Conservation (phyloP, 2,797 vertebrate genomes). For the Adelosebastes latens region DNA sequence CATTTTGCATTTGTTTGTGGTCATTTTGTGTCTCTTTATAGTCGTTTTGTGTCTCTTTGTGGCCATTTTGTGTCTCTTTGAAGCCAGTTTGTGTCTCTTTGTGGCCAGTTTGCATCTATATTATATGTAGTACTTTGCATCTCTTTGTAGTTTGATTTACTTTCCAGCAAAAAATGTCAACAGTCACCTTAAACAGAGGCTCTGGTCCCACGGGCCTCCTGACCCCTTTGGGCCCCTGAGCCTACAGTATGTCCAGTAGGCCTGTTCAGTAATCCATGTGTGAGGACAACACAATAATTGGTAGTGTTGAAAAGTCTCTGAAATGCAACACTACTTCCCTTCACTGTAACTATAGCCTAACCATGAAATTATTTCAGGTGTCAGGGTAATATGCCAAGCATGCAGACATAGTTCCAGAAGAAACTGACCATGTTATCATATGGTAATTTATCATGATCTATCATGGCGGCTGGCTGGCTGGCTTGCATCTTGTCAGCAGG, state of each 20-base stretch:
- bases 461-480: constrained; percentile 4
- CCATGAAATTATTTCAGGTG: background rate
- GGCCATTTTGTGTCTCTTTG: background rate
- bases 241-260: background rate
- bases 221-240: background rate
- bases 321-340: background rate
- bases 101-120: no score
- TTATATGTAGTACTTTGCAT: background rate
- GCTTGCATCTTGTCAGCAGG: constrained; percentile 24
- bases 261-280: background rate
- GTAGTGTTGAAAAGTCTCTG: background rate
- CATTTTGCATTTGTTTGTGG: background rate
- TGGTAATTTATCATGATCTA: constrained; percentile 14
- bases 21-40: background rate
- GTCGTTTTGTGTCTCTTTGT: background rate
- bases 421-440: background rate
- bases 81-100: background rate
- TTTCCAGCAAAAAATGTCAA: background rate
- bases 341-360: background rate
- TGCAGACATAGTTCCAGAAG: background rate
- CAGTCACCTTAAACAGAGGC: background rate
- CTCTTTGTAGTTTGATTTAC: background rate
- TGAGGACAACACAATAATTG: background rate
- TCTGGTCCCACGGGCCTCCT: background rate
- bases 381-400: background rate